Conservation (phyloP, 2,797 vertebrate genomes). For the Tachyglossus aculeatus region DNA sequence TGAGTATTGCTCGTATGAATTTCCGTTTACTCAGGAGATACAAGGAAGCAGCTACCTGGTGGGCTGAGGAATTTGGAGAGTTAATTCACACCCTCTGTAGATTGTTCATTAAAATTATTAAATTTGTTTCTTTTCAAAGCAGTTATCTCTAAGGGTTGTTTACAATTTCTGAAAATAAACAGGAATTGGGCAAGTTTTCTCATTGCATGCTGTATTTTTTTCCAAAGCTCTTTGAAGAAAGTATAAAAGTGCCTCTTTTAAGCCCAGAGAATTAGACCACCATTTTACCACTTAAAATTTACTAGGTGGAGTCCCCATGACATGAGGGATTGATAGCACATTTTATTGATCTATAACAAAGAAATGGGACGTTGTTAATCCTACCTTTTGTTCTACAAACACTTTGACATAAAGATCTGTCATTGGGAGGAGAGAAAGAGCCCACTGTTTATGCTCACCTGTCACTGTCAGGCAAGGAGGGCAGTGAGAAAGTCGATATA, state of each 20-base stretch:
- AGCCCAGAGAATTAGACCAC: background rate
- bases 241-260: background rate
- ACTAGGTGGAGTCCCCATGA: conserved; percentile 8
- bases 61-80: background rate
- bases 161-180: conserved; percentile 1
- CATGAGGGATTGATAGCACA: conserved; percentile 3
- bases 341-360: conserved; percentile 30
- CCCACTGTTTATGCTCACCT: conserved; percentile 9
- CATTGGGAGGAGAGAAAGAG: conserved; percentile 10
- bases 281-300: conserved; percentile 21
- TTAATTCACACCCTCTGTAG: background rate
- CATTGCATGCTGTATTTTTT: conserved; percentile 9
- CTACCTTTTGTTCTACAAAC: conserved; percentile 12
- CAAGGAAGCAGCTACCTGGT: background rate
- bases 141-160: too few species aligned
- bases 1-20: background rate
- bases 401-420: background rate
- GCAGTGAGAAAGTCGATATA: background rate
- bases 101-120: background rate
- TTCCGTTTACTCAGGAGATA: background rate
- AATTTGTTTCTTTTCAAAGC: background rate
- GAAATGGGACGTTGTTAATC: conserved; percentile 41
- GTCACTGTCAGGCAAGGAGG: background rate
- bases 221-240: conserved; percentile 7
- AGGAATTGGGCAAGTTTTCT: background rate